These are phyloP conservation scores for Torymus auratus DNA, from an alignment of 2,888 invertebrate species.

Conservation along the genomic window DNA sequence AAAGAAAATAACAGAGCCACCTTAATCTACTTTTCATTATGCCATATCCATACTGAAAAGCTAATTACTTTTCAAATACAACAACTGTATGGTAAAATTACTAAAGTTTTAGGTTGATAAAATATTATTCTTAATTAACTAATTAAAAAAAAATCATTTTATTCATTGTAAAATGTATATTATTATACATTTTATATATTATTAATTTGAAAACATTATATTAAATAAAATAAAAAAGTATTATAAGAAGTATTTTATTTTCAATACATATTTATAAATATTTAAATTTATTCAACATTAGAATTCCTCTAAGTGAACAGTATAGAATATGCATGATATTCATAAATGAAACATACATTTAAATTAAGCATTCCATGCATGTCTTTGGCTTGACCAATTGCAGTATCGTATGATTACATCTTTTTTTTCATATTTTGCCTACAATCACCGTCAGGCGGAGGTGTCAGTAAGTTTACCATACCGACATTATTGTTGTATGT, in stretches of 20 bases:
- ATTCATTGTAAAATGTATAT: not conserved
- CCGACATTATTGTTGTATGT: conserved; percentile 58
- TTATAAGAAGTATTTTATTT: conserved; percentile 31
- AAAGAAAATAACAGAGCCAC: too few species aligned
- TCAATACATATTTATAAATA: conserved; percentile 41
- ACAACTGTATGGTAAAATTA: conserved; percentile 52
- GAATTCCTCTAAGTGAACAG: conserved; percentile 40
- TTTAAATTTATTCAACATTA: conserved; percentile 48
- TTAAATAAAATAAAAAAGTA: conserved; percentile 6
- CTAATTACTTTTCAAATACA: conserved; percentile 24
- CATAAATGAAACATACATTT: conserved; percentile 47
- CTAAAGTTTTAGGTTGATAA: not conserved
- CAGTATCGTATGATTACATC: conserved; percentile 62
- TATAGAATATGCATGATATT: conserved; percentile 54
- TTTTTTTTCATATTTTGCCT: conserved; percentile 70
- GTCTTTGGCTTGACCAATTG: conserved; percentile 42
- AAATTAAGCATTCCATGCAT: conserved; percentile 53
- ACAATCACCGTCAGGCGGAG: conserved; percentile 72
- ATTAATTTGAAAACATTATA: conserved; percentile 2
- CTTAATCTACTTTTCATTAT: too few species aligned
- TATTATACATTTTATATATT: not conserved
- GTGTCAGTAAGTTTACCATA: conserved; percentile 72
- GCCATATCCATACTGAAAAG: too few species aligned
- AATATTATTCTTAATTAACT: too few species aligned
- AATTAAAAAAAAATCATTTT: conserved; percentile 9